Base-by-base conservation (phyloP, 1,140 invertebrate genomes). In the Panagrolaimus sp. region DNA sequence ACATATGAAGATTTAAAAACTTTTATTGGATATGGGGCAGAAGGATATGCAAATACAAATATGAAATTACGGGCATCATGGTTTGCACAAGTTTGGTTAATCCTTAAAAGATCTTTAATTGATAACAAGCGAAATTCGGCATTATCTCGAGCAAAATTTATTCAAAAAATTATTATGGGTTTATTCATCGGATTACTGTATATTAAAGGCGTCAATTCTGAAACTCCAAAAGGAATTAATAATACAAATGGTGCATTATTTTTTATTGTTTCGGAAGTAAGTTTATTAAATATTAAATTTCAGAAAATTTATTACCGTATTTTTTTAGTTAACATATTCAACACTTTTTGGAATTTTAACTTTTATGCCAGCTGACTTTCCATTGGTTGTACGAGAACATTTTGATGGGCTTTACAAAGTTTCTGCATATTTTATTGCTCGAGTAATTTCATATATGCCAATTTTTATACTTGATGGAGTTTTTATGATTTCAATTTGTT, bases 221-320 rank as follows among this genome's bases (percentile, higher is more conserved):
- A 73, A 67, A 58, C 52, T 26, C 2, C 32, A 38, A 38, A 38
- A 38, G 82, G 80, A 14, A 76, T 85, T n/a, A 72, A 73, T 46
- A 85, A 85, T 75, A 77, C 85, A 43, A 85, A 84, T 70, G 85
- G 85, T 14, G 81, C 83, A 7, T 70, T 86, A 43, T 86, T 85
- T 69, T 82, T 80, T 64, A 62, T 80, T 21, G 70, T 78, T 52
- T 70, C 67, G n/a, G 52, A 58, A n/a, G 52, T 58, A 12, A 28
- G 52, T 70, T 69, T 71, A 72, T 17, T 47, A 15, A 6, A 71
- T 12, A 71, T 62, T 26, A 66, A 68, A 68, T 17, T 6, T 14
- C 21, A 7, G 45, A n/a, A 65, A 65, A 10, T 21, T 21, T 68
- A 24, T 0, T 70, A 12, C 28, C 24, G 69, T 32, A 43, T 38